These are phyloP conservation scores for Helostoma temminkii DNA, from an alignment of 2,797 vertebrate species.

Conservation along the genomic window DNA sequence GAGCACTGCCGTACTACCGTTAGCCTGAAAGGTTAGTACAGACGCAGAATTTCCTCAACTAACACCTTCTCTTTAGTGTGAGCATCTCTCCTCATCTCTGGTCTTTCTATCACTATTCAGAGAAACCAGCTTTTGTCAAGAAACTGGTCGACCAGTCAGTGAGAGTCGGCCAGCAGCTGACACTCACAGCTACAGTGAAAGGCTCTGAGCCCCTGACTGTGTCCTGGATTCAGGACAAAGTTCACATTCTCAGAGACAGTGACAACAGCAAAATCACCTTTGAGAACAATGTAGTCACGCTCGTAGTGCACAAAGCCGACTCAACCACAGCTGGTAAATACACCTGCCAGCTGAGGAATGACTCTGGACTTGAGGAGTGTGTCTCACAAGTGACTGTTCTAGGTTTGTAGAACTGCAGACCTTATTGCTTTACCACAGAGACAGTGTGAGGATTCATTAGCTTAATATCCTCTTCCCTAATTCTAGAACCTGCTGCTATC, in stretches of 20 bases:
- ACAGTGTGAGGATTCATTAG: conserved; percentile 4
- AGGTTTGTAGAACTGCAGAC: conserved; percentile 85
- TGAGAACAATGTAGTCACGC: conserved; percentile 85
- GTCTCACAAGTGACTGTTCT: conserved; percentile 89
- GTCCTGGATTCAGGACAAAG: conserved; percentile 92
- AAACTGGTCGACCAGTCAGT: conserved; percentile 88
- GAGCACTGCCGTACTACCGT: conserved; percentile 85
- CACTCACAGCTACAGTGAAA: conserved; percentile 85
- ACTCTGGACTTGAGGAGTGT: conserved; percentile 89
- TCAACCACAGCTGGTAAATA: conserved; percentile 87
- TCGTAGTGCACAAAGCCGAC: conserved; percentile 86
- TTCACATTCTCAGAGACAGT: conserved; percentile 89
- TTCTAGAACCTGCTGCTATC: conserved; percentile 91
- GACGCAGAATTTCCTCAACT: background rate
- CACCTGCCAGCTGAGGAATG: conserved; percentile 90
- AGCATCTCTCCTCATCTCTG: conserved; percentile 22
- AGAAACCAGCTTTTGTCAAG: conserved; percentile 90
- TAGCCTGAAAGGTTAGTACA: conserved; percentile 91
- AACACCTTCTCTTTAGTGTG: background rate
- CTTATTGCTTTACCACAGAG: background rate
- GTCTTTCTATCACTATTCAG: conserved; percentile 77
- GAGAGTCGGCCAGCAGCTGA: conserved; percentile 83
- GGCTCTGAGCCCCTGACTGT: conserved; percentile 91
- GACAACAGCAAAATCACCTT: conserved; percentile 89
- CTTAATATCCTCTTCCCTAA: conserved; percentile 59